phyloP scores from a whole-genome alignment of 1,140 invertebrate species.

The Drosophila auraria region DNA sequence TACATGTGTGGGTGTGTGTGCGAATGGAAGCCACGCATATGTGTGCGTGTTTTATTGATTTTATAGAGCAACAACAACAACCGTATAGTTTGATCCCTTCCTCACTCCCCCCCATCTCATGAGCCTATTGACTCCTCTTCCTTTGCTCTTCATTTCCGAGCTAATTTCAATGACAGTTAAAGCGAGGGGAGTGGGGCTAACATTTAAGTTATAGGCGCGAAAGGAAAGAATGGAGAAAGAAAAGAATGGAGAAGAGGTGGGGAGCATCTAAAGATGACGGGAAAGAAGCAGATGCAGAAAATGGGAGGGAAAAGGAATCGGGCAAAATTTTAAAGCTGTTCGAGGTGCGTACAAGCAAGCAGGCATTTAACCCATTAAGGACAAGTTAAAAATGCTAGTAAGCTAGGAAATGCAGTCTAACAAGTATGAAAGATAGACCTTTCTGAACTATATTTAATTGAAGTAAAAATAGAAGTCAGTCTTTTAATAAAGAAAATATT shows the following conservation, averaged over 20 bases:
- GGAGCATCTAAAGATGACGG: not conserved
- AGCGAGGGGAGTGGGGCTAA: not conserved
- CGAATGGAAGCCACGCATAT: slow-evolving; percentile 44
- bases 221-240: not conserved
- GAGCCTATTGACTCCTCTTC: slow-evolving; percentile 14
- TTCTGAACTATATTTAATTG: not conserved
- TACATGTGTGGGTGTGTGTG: slow-evolving; percentile 20
- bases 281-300: not conserved
- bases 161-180: slow-evolving; percentile 44
- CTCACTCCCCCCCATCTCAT: not conserved
- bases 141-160: slow-evolving; percentile 16
- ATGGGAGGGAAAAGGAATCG: not conserved
- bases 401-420: not conserved
- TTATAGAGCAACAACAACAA: slow-evolving; percentile 58
- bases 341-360: not conserved
- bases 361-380: not conserved
- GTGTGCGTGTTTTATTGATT: slow-evolving; percentile 72
- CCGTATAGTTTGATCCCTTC: slow-evolving; percentile 41
- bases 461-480: no score
- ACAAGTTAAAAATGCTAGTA: not conserved
- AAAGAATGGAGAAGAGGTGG: no score
- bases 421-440: not conserved
- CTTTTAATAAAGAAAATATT: no score
- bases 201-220: slow-evolving; percentile 1
- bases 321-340: slow-evolving; percentile 1